phyloP scores from a whole-genome alignment of 1,140 invertebrate species.

The Neodiprion pinetum region DNA sequence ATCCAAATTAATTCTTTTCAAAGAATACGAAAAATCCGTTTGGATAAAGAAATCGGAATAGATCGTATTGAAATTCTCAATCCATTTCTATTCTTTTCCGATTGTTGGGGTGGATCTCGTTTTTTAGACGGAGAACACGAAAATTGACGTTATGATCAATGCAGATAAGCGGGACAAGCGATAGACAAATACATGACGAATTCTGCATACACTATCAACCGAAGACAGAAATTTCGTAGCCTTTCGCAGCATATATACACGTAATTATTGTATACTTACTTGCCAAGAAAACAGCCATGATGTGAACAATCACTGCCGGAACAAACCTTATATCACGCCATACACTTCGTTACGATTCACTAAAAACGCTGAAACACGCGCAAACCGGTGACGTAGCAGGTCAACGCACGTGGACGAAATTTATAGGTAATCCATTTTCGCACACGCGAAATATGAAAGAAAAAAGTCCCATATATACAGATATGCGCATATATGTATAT shows the following conservation, averaged over 20 bases:
- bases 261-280: not conserved
- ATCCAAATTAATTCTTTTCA: too few species aligned
- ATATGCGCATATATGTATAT: not conserved
- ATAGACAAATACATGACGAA: not conserved
- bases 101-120: not conserved
- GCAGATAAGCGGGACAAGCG: not conserved
- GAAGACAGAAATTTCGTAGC: not conserved
- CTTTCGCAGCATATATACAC: not conserved
- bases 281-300: not conserved
- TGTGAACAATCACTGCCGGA: not conserved
- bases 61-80: too few species aligned
- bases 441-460: not conserved
- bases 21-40: too few species aligned
- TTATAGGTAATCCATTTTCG: not conserved
- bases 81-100: too few species aligned
- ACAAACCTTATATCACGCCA: not conserved
- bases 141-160: not conserved
- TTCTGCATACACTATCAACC: not conserved
- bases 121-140: not conserved
- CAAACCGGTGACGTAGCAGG: not conserved
- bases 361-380: not conserved
- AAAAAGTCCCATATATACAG: too few species aligned
- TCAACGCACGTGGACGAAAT: not conserved
- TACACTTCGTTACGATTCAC: not conserved
- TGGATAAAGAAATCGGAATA: too few species aligned